Evolutionary conservation across 2,888 invertebrate species (phyloP), one percentile per base, ranked within the genome.

Genomic region (Yponomeuta malinellus): DNA sequence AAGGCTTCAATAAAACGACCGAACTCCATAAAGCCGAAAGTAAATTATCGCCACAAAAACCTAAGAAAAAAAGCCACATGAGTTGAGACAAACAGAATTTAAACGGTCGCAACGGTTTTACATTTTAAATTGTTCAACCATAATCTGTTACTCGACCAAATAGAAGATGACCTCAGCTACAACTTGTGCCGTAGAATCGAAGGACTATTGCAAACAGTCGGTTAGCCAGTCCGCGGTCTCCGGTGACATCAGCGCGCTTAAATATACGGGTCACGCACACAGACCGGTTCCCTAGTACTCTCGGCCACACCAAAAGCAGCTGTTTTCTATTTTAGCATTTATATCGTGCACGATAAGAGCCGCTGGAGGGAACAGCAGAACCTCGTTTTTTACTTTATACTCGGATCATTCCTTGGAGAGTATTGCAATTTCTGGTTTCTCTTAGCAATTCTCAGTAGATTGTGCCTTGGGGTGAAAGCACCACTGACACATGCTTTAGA

Each of bases 211-310:
- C 15, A 37, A 23, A 5, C n/a, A 43, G 37, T 43, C 10, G 68
- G 37, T 67, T 67, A 48, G 68, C 33, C 10, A 23, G 10, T 33
- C 43, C 15, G 43, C 43, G 23, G 23, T 37, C 33, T 31, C 12
- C 37, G 68, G 68, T 68, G 68, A 68, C 68, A 68, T 68, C 68
- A 68, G 68, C 67, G 37, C 10, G 15, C 68, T 68, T 15, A 68
- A 43, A 68, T 37, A 68, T 68, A 68, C 68, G 68, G 48, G 68
- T 12, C 68, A 68, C 43, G 68, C 68, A 68, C 48, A 5, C 48
- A 4, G 68, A 67, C 67, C 67, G 67, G 67, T 67, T n/a, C 15
- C 37, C 10, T n/a, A 33, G 65, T 65, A 31, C 43, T 43, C 43
- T 43, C 43, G 6, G 43, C 43, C 43, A 8, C 5, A 43, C 43